Percentiles rank a stretch among this genome's conserved stretches.
phyloP scores from a whole-genome alignment of 2,888 invertebrate genomes.

The Drosophila prostipennis region DNA sequence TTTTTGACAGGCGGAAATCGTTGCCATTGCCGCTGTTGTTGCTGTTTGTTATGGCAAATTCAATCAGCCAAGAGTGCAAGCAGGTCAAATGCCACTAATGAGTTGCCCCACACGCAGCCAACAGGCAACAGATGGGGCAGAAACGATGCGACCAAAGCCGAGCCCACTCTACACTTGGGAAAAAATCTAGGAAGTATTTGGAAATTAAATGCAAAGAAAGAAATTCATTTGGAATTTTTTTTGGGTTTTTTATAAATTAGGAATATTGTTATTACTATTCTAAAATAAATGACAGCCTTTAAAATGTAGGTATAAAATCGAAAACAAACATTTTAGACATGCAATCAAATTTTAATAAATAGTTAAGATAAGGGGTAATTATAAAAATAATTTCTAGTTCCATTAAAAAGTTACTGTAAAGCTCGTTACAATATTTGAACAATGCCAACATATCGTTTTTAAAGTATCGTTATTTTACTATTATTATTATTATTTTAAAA shows the following conservation, averaged over 20 bases:
- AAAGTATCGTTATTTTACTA: no score
- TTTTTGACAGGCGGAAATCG: slow-evolving; percentile 70
- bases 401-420: background rate
- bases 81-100: slow-evolving; percentile 82
- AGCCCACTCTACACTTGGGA: slow-evolving; percentile 19
- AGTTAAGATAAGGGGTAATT: no score
- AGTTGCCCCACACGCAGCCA: slow-evolving; percentile 76
- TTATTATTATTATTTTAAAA: no score
- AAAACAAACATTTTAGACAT: background rate
- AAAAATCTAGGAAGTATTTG: background rate
- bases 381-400: background rate
- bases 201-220: background rate
- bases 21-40: slow-evolving; percentile 27
- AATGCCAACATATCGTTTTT: no score
- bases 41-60: slow-evolving; percentile 65
- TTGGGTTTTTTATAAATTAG: no score
- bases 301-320: no score
- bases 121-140: slow-evolving; percentile 34
- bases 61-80: slow-evolving; percentile 71
- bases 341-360: background rate
- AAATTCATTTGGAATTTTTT: background rate
- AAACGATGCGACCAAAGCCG: slow-evolving; percentile 38
- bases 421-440: background rate
- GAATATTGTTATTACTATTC: no score
- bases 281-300: no score